phyloP scores from a whole-genome alignment of 2,888 invertebrate species.

The Notocelia uddmanniana region DNA sequence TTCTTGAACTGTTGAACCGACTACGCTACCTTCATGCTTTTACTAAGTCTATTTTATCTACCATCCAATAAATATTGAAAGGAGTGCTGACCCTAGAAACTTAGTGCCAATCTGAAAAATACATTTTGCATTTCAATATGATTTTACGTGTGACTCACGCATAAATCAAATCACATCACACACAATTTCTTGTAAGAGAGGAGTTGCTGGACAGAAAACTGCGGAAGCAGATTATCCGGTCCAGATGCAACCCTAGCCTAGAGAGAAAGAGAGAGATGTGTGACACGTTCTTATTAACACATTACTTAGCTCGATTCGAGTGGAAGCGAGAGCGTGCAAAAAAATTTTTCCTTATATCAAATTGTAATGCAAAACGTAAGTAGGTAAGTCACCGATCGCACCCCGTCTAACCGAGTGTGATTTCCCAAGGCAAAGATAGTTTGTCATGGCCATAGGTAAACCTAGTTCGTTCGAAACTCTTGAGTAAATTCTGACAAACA shows the following conservation, averaged over 20 bases:
- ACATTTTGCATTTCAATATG: background rate
- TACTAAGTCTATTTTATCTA: constrained; percentile 16
- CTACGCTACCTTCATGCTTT: constrained; percentile 23
- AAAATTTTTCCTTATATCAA: background rate
- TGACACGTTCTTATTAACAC: too few relatives aligned
- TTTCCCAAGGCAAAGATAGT: constrained; percentile 14
- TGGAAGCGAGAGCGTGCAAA: background rate
- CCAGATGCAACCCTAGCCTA: too few relatives aligned
- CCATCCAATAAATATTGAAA: constrained; percentile 1
- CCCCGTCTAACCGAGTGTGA: background rate
- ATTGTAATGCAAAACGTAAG: background rate
- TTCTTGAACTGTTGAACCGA: background rate
- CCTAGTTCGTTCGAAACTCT: too few relatives aligned
- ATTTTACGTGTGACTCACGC: too few relatives aligned
- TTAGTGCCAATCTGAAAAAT: background rate
- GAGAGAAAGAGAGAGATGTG: too few relatives aligned
- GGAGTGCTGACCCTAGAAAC: background rate
- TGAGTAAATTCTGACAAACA: too few relatives aligned
- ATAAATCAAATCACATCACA: too few relatives aligned
- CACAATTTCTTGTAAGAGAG: too few relatives aligned
- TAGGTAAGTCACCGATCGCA: background rate
- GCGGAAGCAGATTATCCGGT: too few relatives aligned
- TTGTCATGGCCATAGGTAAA: too few relatives aligned
- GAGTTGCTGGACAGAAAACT: too few relatives aligned
- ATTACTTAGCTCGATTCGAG: too few relatives aligned